These are phyloP conservation scores for Callospermophilus lateralis DNA, from an alignment of 2,113 vertebrate genomes.

Conservation along the genomic window DNA sequence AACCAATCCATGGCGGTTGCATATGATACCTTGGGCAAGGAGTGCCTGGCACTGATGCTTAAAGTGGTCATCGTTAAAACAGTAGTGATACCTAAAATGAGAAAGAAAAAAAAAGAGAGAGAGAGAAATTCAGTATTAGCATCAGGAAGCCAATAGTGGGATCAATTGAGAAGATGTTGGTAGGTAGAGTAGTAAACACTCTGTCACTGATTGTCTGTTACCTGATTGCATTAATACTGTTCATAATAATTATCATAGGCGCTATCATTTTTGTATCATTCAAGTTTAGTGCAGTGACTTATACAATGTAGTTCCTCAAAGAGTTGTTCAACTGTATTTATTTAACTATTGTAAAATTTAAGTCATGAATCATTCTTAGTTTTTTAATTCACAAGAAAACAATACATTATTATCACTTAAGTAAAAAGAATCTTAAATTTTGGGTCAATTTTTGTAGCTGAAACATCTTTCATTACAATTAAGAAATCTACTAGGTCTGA, in stretches of 20 bases:
- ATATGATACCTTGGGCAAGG: conserved; percentile 97
- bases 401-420: neutral
- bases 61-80: conserved; percentile 98
- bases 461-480: neutral
- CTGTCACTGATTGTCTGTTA: neutral
- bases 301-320: neutral
- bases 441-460: neutral
- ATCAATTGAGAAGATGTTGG: neutral
- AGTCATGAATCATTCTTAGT: neutral
- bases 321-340: neutral
- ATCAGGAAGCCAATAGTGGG: neutral
- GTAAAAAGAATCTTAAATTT: neutral
- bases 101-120: neutral
- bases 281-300: neutral
- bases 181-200: neutral
- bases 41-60: conserved; percentile 97
- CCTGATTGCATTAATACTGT: neutral
- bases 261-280: neutral
- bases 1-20: conserved; percentile 99
- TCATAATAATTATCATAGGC: neutral
- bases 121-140: conserved; percentile 44
- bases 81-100: conserved; percentile 94
- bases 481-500: neutral
- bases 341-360: neutral
- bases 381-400: conserved; percentile 4